Evolutionary conservation across 2,888 invertebrate genomes (phyloP).

Genomic region (Neelides folsomi): DNA sequence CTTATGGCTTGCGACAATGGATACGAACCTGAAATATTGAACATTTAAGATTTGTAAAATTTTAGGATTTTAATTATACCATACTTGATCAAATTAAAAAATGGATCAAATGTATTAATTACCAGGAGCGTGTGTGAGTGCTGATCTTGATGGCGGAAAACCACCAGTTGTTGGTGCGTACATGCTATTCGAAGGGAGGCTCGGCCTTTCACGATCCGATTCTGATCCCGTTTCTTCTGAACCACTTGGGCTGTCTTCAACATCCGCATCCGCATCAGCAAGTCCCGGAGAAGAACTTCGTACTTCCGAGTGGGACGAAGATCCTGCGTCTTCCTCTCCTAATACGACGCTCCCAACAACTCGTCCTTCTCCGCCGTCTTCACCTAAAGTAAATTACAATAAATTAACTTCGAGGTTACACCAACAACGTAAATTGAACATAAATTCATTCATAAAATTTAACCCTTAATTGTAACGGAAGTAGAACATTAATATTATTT

Average conservation of each 20-base stretch:
- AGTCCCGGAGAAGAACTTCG: constrained; percentile 16
- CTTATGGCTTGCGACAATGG: constrained; percentile 3
- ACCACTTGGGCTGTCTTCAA: constrained; percentile 18
- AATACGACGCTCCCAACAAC: constrained; percentile 9
- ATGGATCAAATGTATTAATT: not conserved
- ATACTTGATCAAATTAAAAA: not conserved
- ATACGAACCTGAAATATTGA: too few species aligned
- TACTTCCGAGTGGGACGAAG: constrained; percentile 19
- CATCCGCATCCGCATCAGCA: constrained; percentile 18
- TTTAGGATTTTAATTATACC: not conserved
- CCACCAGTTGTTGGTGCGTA: constrained; percentile 18
- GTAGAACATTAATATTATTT: too few species aligned
- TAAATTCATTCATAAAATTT: too few species aligned
- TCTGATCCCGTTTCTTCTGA: constrained; percentile 13
- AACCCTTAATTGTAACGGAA: too few species aligned
- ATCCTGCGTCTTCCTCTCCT: constrained; percentile 17
- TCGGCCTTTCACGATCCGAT: constrained; percentile 4
- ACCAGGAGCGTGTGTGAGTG: constrained; percentile 11
- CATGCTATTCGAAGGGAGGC: constrained; percentile 4
- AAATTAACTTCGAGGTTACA: too few species aligned
- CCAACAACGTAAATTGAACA: too few species aligned
- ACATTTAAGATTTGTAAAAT: too few species aligned
- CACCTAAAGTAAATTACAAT: not conserved
- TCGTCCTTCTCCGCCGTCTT: constrained; percentile 5
- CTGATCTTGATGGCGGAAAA: constrained; percentile 17